Base-by-base conservation (phyloP, 2,113 vertebrate genomes). In the Syngnathus typhle region DNA sequence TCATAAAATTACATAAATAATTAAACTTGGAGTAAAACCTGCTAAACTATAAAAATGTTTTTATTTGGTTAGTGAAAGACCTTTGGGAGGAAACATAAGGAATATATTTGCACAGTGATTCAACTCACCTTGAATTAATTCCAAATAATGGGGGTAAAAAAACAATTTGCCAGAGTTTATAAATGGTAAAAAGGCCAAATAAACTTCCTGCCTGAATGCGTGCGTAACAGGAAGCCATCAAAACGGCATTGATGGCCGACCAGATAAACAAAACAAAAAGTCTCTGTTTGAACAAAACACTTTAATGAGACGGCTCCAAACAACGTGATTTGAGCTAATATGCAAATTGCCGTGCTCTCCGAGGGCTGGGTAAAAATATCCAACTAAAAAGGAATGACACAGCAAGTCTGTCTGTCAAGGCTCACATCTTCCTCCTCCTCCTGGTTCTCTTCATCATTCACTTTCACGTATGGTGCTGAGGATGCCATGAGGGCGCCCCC, bases 401-500 rank as follows among this genome's bases (percentile, higher is more conserved):
- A 74, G 71, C 74, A 84, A 61, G 27, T 73, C 37, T 59, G 16
- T 46, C 27, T 32, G 69, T 74, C 66, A 76, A 70, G 65, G 23
- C 41, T 44, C 18, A 39, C 36, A 52, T 77, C 43, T 47, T 79
- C 15, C 23, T 58, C 23, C 15, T 64, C 46, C 23, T 60, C 51
- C 54, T 68, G 3, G 27, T 32, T 38, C 10, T 74, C 68, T 6
- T 74, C 9, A 4, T 69, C 65, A 12, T 27, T 56, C 54, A 12
- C 15, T 58, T 36, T 36, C 6, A 3, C n/a, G 60, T 47, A 15
- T 47, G n/a, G 13, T 49, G 47, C 62, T 41, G 60, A 71, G 39
- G 66, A 67, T 75, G 82, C 73, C 65, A 0, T 65, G 32, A 79
- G 52, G 71, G 78, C 88, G 86, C 87, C 87, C 82, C 80, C 89